Evolutionary conservation across 1,140 invertebrate genomes (phyloP).

Genomic region (Drosophila tsacasi): DNA sequence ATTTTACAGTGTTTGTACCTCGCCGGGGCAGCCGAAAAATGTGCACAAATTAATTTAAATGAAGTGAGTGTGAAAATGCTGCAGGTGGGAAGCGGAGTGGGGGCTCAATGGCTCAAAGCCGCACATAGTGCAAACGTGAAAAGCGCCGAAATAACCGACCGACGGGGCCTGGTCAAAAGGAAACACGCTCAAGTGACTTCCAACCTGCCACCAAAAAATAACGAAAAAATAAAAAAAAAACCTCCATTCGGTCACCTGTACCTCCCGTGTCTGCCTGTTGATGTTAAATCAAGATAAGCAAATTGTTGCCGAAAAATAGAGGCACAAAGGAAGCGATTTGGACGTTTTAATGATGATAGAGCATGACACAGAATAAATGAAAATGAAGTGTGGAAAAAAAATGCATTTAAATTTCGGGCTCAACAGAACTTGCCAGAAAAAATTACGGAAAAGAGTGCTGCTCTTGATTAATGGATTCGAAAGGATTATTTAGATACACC

Average conservation of each 20-base stretch:
- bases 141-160: slow-evolving; percentile 24
- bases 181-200: slow-evolving; percentile 83
- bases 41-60: slow-evolving; percentile 82
- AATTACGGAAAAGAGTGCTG: not conserved
- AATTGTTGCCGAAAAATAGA: slow-evolving; percentile 81
- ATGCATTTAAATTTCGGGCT: slow-evolving; percentile 63
- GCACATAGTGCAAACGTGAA: slow-evolving; percentile 53
- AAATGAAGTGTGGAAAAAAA: slow-evolving; percentile 66
- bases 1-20: slow-evolving; percentile 46
- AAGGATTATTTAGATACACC: slow-evolving; percentile 27
- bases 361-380: slow-evolving; percentile 80
- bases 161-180: slow-evolving; percentile 59
- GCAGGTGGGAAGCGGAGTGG: slow-evolving; percentile 12
- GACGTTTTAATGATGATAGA: slow-evolving; percentile 83
- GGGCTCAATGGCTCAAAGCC: slow-evolving; percentile 29
- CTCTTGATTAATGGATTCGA: slow-evolving; percentile 46
- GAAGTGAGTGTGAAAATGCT: slow-evolving; percentile 82
- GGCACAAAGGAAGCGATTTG: slow-evolving; percentile 79
- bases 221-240: not conserved
- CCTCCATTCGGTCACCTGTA: slow-evolving; percentile 37
- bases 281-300: slow-evolving; percentile 81
- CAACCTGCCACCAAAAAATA: slow-evolving; percentile 38
- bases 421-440: slow-evolving; percentile 27
- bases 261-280: slow-evolving; percentile 46
- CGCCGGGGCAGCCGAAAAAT: slow-evolving; percentile 56